Base-by-base conservation (phyloP, 2,888 invertebrate genomes). In the Drosophila diplacantha region DNA sequence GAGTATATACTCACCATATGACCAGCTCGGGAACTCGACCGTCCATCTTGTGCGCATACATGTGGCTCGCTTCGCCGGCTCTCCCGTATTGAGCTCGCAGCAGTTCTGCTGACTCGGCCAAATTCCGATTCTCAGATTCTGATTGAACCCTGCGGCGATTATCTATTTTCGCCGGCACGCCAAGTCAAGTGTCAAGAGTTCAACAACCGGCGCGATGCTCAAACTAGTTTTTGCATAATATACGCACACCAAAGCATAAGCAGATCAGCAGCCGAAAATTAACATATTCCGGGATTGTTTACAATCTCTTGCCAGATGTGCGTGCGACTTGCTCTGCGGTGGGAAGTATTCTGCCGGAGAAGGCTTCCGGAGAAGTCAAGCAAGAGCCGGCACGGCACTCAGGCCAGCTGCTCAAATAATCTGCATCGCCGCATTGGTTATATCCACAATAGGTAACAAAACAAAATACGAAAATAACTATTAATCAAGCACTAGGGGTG, bases 1-100 rank as follows among this genome's bases (percentile, higher is more conserved):
- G 4, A 50, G 1, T 38, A 5, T 22, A 3, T 37, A 62, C 72
- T 60, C 69, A 86, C 87, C 87, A 86, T 66, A 86, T 86, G 46
- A 86, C 65, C 24, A 90, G 73, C 86, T 90, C 90, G 24, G 89
- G 87, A 34, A 86, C 85, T 66, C 87, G 85, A 73, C 86, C 86
- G 37, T 84, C 84, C 89, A 87, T 87, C 32, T 64, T 75, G 56
- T 58, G 63, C 35, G 65, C 54, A 55, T 71, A 47, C 78, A 75
- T 80, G 53, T 67, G 72, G 53, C 64, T 26, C 14, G 26, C 31
- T 49, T 46, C 41, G 51, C 8, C 20, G 35, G 39, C 32, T 29
- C n/a, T 31, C 11, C 8, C 29, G 43, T 18, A 18, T 43, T 58
- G 43, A 58, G 34, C 16, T 35, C 43, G 14, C 54, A 41, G 22